phyloP scores from a whole-genome alignment of 1,140 invertebrate genomes.

The Hyposmocoma kahamanoa region DNA sequence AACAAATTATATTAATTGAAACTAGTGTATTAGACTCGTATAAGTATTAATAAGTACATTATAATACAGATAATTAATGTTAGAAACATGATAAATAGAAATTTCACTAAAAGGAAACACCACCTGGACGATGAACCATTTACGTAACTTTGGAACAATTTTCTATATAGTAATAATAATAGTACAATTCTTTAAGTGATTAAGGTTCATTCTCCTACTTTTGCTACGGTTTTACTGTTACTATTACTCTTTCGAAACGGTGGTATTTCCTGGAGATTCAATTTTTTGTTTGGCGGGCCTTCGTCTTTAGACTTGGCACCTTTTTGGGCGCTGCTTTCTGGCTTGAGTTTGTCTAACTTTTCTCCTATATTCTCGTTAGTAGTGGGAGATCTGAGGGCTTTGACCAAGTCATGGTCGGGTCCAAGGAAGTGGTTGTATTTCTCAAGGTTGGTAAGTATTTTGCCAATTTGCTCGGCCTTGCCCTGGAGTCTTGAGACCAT shows the following conservation, averaged over 20 bases:
- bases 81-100: slow-evolving; percentile 14
- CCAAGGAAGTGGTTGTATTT: slow-evolving; percentile 85
- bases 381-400: slow-evolving; percentile 74
- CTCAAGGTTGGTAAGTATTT: slow-evolving; percentile 91
- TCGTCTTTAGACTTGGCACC: slow-evolving; percentile 63
- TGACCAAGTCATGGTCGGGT: slow-evolving; percentile 73
- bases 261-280: slow-evolving; percentile 70
- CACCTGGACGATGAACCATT: slow-evolving; percentile 8
- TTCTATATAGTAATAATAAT: slow-evolving; percentile 4
- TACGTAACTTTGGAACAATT: slow-evolving; percentile 6
- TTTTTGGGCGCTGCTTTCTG: slow-evolving; percentile 41
- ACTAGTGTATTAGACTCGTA: slow-evolving; percentile 23
- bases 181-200: background rate
- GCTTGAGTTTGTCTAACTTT: slow-evolving; percentile 48
- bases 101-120: slow-evolving; percentile 14
- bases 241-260: slow-evolving; percentile 56
- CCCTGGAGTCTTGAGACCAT: slow-evolving; percentile 92
- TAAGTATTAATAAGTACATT: slow-evolving; percentile 15
- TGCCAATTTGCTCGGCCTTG: slow-evolving; percentile 92
- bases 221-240: slow-evolving; percentile 24
- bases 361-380: slow-evolving; percentile 61
- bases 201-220: slow-evolving; percentile 18
- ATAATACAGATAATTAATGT: slow-evolving; percentile 16
- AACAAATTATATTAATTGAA: background rate
- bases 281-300: slow-evolving; percentile 62